A percentile compares a stretch with the other conserved stretches of the same genome.
Conservation (phyloP, 2,888 invertebrate genomes). For the Bembecia ichneumoniformis region DNA sequence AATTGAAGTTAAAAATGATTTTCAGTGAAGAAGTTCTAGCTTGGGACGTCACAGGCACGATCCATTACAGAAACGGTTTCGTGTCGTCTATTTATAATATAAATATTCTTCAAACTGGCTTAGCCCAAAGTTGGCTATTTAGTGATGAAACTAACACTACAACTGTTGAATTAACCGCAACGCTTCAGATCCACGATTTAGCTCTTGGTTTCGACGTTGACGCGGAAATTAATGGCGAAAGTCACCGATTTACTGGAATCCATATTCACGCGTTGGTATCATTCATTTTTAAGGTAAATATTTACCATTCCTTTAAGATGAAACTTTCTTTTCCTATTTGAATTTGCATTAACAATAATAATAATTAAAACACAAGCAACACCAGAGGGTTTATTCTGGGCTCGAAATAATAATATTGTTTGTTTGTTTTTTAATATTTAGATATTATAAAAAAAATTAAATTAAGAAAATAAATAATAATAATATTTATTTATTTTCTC, state of each 20-base stretch:
- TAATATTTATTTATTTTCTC: too few relatives aligned
- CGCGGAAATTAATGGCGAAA: slow-evolving; percentile 18
- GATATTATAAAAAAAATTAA: too few relatives aligned
- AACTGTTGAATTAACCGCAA: slow-evolving; percentile 24
- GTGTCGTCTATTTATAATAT: slow-evolving; percentile 32
- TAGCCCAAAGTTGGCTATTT: slow-evolving; percentile 35
- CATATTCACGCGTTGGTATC: slow-evolving; percentile 25
- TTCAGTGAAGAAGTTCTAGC: slow-evolving; percentile 31
- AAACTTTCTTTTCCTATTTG: not conserved
- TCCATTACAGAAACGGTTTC: slow-evolving; percentile 40
- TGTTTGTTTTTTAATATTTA: too few relatives aligned
- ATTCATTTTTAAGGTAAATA: slow-evolving; percentile 33
- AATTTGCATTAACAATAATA: too few relatives aligned
- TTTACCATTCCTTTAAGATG: not conserved
- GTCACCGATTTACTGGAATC: slow-evolving; percentile 24
- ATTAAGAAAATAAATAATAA: too few relatives aligned
- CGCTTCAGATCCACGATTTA: slow-evolving; percentile 31
- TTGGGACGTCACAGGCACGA: slow-evolving; percentile 19
- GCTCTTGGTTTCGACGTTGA: slow-evolving; percentile 39
- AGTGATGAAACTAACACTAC: slow-evolving; percentile 16
- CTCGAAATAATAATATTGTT: too few relatives aligned
- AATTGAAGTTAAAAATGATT: slow-evolving; percentile 3
- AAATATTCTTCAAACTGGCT: slow-evolving; percentile 24
- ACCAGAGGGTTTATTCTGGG: too few relatives aligned
- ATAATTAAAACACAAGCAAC: too few relatives aligned